These are phyloP conservation scores for Dendrophyllia cribrosa DNA, from an alignment of 64 coral and sea anemone species.

Conservation along the genomic window DNA sequence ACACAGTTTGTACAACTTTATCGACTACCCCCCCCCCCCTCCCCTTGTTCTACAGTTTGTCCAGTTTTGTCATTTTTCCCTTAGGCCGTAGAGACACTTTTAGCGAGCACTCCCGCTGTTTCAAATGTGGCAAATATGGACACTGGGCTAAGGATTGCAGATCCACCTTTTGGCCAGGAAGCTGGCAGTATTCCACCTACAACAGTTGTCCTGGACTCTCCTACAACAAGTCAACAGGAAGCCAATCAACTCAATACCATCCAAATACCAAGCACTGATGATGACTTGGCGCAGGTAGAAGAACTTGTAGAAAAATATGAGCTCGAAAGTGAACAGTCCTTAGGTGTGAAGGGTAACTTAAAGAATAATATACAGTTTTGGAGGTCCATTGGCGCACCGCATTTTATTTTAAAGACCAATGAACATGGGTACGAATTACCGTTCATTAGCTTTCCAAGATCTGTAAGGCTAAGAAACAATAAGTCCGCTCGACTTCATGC, in stretches of 20 bases:
- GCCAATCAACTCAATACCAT: conserved; percentile 7
- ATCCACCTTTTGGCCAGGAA: conserved; percentile 16
- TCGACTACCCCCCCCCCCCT: too few species aligned
- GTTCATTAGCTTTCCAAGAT: conserved; percentile 12
- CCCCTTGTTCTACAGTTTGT: too few species aligned
- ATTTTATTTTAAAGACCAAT: conserved; percentile 38
- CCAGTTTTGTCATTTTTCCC: too few species aligned
- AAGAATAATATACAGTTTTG: too few species aligned
- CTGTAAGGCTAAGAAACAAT: conserved; percentile 27
- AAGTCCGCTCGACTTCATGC: conserved; percentile 22
- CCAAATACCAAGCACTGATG: conserved; percentile 14
- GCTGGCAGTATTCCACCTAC: neutral
- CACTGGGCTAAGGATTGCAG: conserved; percentile 38
- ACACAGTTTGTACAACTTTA: too few species aligned
- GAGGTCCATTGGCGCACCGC: neutral
- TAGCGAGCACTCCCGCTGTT: too few species aligned
- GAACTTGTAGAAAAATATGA: neutral
- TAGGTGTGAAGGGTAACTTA: conserved; percentile 36
- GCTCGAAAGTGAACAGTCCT: conserved; percentile 23
- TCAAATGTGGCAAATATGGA: too few species aligned
- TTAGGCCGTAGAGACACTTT: too few species aligned
- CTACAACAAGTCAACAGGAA: neutral
- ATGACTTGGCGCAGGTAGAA: conserved; percentile 35
- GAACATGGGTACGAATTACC: conserved; percentile 29
- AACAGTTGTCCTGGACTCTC: conserved; percentile 4